phyloP scores from a whole-genome alignment of 1,140 invertebrate species.

The Tetramorium parvispinum region DNA sequence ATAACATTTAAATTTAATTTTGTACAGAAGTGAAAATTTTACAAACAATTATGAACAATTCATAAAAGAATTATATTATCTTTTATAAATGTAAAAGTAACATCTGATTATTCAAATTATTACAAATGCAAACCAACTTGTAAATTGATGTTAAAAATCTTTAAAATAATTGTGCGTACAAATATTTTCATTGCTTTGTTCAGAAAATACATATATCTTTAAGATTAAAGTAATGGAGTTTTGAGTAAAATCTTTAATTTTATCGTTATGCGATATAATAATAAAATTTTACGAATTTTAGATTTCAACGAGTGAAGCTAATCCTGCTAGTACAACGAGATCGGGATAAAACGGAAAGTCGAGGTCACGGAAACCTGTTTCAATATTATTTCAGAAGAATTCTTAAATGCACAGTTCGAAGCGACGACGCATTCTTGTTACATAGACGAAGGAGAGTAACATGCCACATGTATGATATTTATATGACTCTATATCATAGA shows the following conservation, averaged over 20 bases:
- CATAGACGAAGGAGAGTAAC: not conserved
- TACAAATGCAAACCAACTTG: not conserved
- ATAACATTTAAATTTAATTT: not conserved
- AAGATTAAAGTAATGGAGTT: not conserved
- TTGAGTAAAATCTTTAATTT: not conserved
- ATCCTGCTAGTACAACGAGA: not conserved
- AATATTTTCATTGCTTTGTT: conserved; percentile 6
- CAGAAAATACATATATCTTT: not conserved
- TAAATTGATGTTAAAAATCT: not conserved
- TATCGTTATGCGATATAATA: not conserved
- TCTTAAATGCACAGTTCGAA: not conserved
- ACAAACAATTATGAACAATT: not conserved
- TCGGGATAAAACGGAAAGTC: conserved; percentile 1
- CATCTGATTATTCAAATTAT: not conserved
- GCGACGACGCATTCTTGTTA: not conserved
- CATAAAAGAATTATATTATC: not conserved
- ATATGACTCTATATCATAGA: too few species aligned
- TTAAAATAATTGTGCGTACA: not conserved
- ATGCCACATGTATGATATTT: not conserved
- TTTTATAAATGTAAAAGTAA: not conserved
- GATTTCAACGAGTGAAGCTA: not conserved
- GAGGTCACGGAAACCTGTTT: conserved; percentile 48
- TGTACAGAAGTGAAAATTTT: not conserved
- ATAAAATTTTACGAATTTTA: not conserved
- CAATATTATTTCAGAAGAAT: conserved; percentile 25